Base-by-base conservation (phyloP, 2,888 invertebrate genomes). In the Heteropelma amictum region DNA sequence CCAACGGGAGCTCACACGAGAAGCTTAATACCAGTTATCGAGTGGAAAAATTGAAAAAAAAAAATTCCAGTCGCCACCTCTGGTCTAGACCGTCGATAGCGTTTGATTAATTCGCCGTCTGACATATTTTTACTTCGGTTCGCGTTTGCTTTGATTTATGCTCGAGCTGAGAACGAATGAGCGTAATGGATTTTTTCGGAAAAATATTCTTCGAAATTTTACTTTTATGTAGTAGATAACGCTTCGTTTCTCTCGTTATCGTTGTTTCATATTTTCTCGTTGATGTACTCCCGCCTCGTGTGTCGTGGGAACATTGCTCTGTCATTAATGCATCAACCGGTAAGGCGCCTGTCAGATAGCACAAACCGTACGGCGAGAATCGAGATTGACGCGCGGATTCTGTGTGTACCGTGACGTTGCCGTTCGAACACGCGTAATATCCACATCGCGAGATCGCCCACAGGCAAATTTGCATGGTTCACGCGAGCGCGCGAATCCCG, bases 381-480 rank as follows among this genome's bases (percentile, higher is more conserved):
- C 47, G 28, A 28, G 54, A 65, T 70, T 70, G 70, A 70, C 65
- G 65, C 28, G 40, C 54, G 38, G 14, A 42, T n/a, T n/a, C 33
- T 42, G 38, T 63, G 47, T 54, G 35, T 21, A 19, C 56, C 28
- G 60, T 58, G 40, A 53, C 47, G 47, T 67, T 54, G 47, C 26
- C 65, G 65, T 68, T 49, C 51, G 28, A 68, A 63, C 56, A 68
- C 56, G 5, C 30, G 21, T 40, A 56, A 17, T 33, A 63, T 58
- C 28, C 56, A 35, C 63, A 60, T 47, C 49, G 42, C 56, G 42
- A 42, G 53, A 42, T 58, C 58, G 45, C 45, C 69, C 38, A 49
- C 69, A 28, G 69, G 68, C 63, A 51, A n/a, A 40, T 73, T 73
- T 64, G 73, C 68, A 73, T 73, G 68, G 68, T 68, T 68, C 63